These are phyloP conservation scores for Drosophila rellima DNA, from an alignment of 2,888 invertebrate genomes.

Conservation along the genomic window DNA sequence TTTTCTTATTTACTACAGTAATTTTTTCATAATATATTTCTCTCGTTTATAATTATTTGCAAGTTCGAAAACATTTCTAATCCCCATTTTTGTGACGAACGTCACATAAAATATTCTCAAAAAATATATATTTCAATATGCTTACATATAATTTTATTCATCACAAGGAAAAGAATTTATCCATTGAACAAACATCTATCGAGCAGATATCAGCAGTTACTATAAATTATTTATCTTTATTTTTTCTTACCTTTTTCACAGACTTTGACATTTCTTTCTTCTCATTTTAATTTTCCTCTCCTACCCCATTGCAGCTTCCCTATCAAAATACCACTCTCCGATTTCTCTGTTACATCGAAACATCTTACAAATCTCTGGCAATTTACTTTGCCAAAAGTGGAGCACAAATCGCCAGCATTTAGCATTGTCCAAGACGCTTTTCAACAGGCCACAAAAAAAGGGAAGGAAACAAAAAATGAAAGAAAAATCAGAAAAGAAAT, in stretches of 20 bases:
- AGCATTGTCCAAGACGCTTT: constrained; percentile 65
- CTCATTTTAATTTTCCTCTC: background rate
- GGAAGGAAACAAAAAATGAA: background rate
- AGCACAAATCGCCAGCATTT: constrained; percentile 62
- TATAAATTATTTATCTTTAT: too few relatives aligned
- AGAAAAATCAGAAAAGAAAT: constrained; percentile 13
- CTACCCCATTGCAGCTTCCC: constrained; percentile 5
- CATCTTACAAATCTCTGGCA: constrained; percentile 46
- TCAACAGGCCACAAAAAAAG: constrained; percentile 24
- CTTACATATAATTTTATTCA: too few relatives aligned
- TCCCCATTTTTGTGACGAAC: too few relatives aligned
- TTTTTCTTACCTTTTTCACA: too few relatives aligned
- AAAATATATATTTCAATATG: too few relatives aligned
- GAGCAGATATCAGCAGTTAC: too few relatives aligned
- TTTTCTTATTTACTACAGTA: background rate
- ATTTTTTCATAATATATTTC: background rate
- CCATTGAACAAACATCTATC: too few relatives aligned
- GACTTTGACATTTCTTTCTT: too few relatives aligned
- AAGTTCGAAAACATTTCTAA: too few relatives aligned
- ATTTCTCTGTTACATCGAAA: constrained; percentile 44
- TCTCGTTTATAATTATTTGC: too few relatives aligned
- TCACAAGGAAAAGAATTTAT: too few relatives aligned
- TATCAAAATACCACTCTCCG: constrained; percentile 25
- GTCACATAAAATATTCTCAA: too few relatives aligned
- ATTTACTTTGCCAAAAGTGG: constrained; percentile 58